Evolutionary conservation across 2,797 vertebrate species (phyloP), one percentile per base, ranked within the genome.

Genomic region (Bradypodion pumilum): DNA sequence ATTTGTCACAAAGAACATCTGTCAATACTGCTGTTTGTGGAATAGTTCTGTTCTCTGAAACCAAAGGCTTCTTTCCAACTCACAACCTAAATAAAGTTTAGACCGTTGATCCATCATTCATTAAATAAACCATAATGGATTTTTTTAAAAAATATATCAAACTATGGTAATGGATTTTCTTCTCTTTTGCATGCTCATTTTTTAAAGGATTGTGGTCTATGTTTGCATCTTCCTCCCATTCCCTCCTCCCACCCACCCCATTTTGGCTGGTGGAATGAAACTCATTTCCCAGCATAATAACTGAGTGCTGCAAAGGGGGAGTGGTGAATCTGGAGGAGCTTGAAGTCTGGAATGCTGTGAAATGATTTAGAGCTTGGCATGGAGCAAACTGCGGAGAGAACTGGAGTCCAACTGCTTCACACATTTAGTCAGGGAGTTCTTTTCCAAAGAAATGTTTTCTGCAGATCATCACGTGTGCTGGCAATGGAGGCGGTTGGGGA

Each of bases 51-150:
- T 56, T 78, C 35, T 66, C 16, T 13, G 32, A 59, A 81, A 68
- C 8, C n/a, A n/a, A 59, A 79, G 27, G 65, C 68, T 60, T 70
- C 56, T 21, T 44, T 66, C 12, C 27, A n/a, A n/a, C 37, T 69
- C 74, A 1, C 40, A 40, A 7, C 21, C 27, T 10, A 40, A 3
- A 82, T 29, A 77, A 70, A 5, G 0, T 81, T 35, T 44, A 32
- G 79, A 62, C 81, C 40, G n/a, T 74, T 59, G 73, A 81, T 75
- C 80, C 0, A 0, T 62, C 35, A 0, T 16, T 75, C 81, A 60
- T 89, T 89, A 87, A 87, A 85, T 83, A 85, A 72, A 40, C 85
- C 86, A 74, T 77, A 68, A 85, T 83, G 86, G n/a, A n/a, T n/a
- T n/a, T n/a, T n/a, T n/a, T n/a, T n/a, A n/a, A n/a, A n/a, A n/a